Evolutionary conservation across 2,797 vertebrate genomes (phyloP).

Genomic region (Neosilurus mollespiculum): DNA sequence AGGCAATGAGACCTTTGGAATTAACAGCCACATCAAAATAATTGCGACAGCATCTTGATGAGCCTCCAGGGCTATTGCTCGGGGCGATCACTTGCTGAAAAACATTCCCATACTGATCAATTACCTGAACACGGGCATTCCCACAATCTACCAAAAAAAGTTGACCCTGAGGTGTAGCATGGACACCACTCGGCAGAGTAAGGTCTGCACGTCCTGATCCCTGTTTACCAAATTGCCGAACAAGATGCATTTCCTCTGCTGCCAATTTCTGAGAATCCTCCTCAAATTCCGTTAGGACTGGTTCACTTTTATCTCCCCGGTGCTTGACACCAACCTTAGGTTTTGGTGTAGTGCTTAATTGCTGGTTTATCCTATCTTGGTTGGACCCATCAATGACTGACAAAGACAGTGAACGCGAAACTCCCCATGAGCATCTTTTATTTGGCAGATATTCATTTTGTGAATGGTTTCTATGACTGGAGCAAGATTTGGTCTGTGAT

Average conservation of each 20-base stretch:
- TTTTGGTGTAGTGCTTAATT: slow-evolving; percentile 51
- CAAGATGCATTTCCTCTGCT: slow-evolving; percentile 57
- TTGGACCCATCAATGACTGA: slow-evolving; percentile 68
- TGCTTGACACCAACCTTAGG: slow-evolving; percentile 32
- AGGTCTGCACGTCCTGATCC: slow-evolving; percentile 79
- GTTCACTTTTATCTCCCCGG: slow-evolving; percentile 57
- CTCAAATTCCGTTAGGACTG: slow-evolving; percentile 60
- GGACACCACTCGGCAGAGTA: slow-evolving; percentile 76
- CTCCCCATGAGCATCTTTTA: slow-evolving; percentile 49
- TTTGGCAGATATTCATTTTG: slow-evolving; percentile 50
- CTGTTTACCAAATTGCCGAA: slow-evolving; percentile 77
- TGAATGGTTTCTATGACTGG: slow-evolving; percentile 29
- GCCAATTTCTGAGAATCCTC: slow-evolving; percentile 60
- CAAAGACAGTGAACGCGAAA: slow-evolving; percentile 71
- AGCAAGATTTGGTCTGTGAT: slow-evolving; percentile 40
- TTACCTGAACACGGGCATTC: slow-evolving; percentile 79
- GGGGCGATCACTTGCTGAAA: slow-evolving; percentile 75
- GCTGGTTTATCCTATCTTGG: slow-evolving; percentile 49
- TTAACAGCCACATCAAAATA: slow-evolving; percentile 82
- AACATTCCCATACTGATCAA: slow-evolving; percentile 71
- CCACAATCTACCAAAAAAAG: slow-evolving; percentile 81
- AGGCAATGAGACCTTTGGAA: slow-evolving; percentile 74
- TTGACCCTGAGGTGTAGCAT: slow-evolving; percentile 71
- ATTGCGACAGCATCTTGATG: slow-evolving; percentile 67
- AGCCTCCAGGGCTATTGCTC: slow-evolving; percentile 56